Percentiles rank a stretch among this genome's conserved stretches.
Evolutionary conservation across 1,140 invertebrate species (phyloP).

Genomic region (Yoshiicerus persimilis): DNA sequence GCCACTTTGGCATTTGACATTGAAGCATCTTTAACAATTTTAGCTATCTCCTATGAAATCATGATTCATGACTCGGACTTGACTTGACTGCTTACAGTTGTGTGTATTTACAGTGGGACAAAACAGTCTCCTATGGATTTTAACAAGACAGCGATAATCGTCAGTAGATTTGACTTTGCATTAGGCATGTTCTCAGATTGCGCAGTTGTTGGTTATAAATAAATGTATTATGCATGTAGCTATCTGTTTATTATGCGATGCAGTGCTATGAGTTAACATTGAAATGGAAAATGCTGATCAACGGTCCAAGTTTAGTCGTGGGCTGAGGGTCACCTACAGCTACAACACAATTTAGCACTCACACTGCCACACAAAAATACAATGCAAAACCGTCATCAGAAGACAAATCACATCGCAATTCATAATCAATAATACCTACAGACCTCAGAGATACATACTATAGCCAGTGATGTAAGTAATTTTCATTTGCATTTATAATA

Average conservation of each 20-base stretch:
- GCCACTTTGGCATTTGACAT: background rate
- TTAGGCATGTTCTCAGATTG: background rate
- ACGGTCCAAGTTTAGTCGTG: background rate
- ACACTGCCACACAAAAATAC: background rate
- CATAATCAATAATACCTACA: background rate
- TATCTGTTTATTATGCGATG: background rate
- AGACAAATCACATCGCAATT: background rate
- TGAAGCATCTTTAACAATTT: conserved; percentile 1
- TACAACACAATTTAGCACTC: background rate
- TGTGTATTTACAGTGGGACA: background rate
- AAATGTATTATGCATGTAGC: background rate
- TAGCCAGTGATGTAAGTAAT: background rate
- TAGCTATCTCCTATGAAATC: background rate
- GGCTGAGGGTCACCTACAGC: background rate
- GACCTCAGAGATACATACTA: background rate
- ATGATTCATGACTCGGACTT: conserved; percentile 6
- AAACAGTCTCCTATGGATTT: background rate
- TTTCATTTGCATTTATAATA: background rate
- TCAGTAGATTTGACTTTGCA: background rate
- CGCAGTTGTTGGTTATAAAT: background rate
- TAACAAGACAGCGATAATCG: background rate
- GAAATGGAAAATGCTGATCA: background rate
- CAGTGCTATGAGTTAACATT: conserved; percentile 1
- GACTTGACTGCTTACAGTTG: background rate
- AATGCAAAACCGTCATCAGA: background rate